A percentile compares a stretch with the other conserved stretches of the same genome.
These are phyloP conservation scores for Chrysogorgia sp. DNA, from an alignment of 92 coral and sea anemone genomes.

Conservation along the genomic window DNA sequence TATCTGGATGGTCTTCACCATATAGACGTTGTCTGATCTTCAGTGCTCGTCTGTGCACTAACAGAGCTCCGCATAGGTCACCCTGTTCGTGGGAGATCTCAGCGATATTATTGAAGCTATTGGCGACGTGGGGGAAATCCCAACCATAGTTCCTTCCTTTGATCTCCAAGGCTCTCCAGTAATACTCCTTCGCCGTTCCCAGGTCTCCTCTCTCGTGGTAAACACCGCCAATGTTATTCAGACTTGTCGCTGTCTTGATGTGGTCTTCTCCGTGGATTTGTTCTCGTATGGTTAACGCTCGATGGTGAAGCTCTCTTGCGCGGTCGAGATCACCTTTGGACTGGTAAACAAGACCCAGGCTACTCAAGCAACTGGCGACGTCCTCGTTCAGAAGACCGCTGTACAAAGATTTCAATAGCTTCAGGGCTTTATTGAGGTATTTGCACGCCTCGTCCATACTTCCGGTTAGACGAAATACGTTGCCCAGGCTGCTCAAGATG, in stretches of 20 bases:
- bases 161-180: constrained; percentile 39
- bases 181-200: constrained; percentile 13
- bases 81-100: constrained; percentile 49
- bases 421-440: constrained; percentile 15
- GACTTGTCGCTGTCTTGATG: constrained; percentile 33
- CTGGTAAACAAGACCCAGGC: constrained; percentile 35
- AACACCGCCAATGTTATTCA: constrained; percentile 37
- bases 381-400: constrained; percentile 7
- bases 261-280: constrained; percentile 31
- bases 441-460: constrained; percentile 23
- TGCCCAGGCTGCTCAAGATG: constrained; percentile 29
- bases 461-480: constrained; percentile 36
- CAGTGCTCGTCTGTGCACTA: constrained; percentile 34
- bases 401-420: not conserved
- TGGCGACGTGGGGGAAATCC: constrained; percentile 45
- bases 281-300: constrained; percentile 11
- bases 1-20: constrained; percentile 38
- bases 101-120: constrained; percentile 40
- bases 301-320: constrained; percentile 24
- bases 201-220: constrained; percentile 45
- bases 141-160: constrained; percentile 37
- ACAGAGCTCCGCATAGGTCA: constrained; percentile 24
- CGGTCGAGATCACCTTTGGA: constrained; percentile 39
- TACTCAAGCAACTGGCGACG: constrained; percentile 33
- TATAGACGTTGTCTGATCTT: constrained; percentile 42